Percentiles rank a stretch among this genome's conserved stretches.
Conservation (phyloP, 2,113 vertebrate genomes). For the Psilopsiagon aymara region DNA sequence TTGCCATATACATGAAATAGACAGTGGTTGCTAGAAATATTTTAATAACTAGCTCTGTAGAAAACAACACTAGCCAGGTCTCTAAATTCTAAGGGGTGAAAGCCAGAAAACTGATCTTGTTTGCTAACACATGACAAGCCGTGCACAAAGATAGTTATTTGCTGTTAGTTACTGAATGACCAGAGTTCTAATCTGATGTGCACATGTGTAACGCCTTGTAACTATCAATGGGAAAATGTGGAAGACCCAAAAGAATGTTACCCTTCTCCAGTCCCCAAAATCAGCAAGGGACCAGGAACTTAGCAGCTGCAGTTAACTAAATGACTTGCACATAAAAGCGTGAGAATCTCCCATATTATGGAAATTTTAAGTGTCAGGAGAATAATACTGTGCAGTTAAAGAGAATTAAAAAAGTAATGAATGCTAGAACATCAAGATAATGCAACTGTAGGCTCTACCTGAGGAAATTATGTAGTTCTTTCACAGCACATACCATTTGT, state of each 20-base stretch:
- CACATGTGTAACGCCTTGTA: fast-evolving
- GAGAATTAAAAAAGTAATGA: neutral
- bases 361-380: neutral
- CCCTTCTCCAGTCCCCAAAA: neutral
- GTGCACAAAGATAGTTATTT: neutral
- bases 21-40: neutral
- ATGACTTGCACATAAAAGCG: neutral
- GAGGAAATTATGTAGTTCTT: neutral
- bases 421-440: neutral
- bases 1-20: neutral
- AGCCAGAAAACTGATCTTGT: neutral
- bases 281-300: neutral
- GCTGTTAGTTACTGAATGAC: neutral
- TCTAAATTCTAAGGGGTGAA: neutral
- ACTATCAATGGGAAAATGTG: neutral
- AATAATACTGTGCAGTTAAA: neutral
- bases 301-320: neutral
- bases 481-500: neutral
- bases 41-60: neutral
- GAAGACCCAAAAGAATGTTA: fast-evolving
- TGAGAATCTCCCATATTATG: fast-evolving
- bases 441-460: neutral
- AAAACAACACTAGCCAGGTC: neutral
- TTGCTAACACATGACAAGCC: neutral
- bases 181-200: neutral